These are phyloP conservation scores for Ruditapes philippinarum DNA, from an alignment of 1,140 invertebrate genomes.

Conservation along the genomic window DNA sequence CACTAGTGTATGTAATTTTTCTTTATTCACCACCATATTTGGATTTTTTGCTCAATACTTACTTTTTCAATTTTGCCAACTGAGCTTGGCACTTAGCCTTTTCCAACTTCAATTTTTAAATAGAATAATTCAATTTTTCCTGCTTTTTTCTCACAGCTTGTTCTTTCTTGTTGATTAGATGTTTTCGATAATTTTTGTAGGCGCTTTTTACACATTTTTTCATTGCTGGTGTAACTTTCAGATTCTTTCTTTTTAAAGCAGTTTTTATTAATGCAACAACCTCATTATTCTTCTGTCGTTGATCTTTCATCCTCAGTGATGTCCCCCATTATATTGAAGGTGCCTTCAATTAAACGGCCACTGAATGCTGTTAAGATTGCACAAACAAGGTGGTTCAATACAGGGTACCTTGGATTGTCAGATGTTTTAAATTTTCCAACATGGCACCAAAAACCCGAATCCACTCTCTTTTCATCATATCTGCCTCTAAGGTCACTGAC, in stretches of 20 bases:
- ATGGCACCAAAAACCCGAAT: conserved; percentile 1
- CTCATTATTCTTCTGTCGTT: background rate
- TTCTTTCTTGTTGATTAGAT: background rate
- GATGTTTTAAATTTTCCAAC: background rate
- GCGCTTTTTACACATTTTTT: background rate
- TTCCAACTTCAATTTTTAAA: background rate
- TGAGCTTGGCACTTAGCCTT: background rate
- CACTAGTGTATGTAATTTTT: too few species aligned
- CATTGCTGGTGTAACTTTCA: background rate
- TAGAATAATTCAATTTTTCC: background rate
- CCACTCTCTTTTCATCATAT: background rate
- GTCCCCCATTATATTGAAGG: background rate
- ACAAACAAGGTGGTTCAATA: background rate
- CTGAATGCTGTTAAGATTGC: background rate
- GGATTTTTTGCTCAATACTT: too few species aligned
- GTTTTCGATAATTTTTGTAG: background rate
- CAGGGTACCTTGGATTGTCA: background rate
- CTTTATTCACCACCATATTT: too few species aligned
- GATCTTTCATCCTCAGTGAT: background rate
- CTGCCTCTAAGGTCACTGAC: background rate
- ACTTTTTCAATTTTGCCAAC: background rate
- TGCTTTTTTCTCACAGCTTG: too few species aligned
- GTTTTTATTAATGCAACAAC: background rate
- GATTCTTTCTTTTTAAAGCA: background rate
- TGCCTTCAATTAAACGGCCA: background rate